phyloP scores from a whole-genome alignment of 1,140 invertebrate species.

The Bombus waltoni region DNA sequence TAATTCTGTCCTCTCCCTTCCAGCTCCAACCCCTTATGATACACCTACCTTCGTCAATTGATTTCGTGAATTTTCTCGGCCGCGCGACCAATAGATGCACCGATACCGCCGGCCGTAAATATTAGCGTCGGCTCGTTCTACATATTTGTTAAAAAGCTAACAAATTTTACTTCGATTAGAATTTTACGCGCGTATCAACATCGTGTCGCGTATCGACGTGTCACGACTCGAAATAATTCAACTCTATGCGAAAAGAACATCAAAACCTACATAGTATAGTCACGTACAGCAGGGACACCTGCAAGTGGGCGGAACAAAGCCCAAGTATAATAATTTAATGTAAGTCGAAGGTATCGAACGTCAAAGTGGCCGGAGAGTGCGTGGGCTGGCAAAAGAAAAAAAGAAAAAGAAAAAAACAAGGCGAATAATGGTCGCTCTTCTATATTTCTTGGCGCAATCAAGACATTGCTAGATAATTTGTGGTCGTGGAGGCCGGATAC shows the following conservation, averaged over 20 bases:
- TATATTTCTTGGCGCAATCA: slow-evolving; percentile 77
- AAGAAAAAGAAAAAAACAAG: slow-evolving; percentile 7
- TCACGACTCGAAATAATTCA: not conserved
- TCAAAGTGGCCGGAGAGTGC: not conserved
- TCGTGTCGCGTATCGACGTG: too few species aligned
- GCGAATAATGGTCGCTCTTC: slow-evolving; percentile 64
- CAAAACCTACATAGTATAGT: too few species aligned
- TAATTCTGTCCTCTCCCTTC: not conserved
- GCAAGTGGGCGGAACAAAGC: not conserved
- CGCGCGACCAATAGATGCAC: too few species aligned
- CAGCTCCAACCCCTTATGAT: not conserved
- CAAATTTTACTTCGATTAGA: too few species aligned
- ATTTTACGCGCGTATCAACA: too few species aligned
- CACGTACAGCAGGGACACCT: too few species aligned
- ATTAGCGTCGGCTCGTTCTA: too few species aligned
- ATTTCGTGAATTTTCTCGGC: not conserved
- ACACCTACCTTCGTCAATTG: too few species aligned
- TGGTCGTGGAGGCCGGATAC: slow-evolving; percentile 50
- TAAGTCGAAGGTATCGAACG: not conserved
- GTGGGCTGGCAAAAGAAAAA: not conserved
- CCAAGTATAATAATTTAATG: not conserved
- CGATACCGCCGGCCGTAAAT: too few species aligned
- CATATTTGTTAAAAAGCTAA: too few species aligned
- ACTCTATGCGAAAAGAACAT: too few species aligned
- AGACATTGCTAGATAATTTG: slow-evolving; percentile 78